Percentiles rank a stretch among this genome's conserved stretches.
Evolutionary conservation across 1,140 invertebrate species (phyloP).

Genomic region (Dinoponera quadriceps): DNA sequence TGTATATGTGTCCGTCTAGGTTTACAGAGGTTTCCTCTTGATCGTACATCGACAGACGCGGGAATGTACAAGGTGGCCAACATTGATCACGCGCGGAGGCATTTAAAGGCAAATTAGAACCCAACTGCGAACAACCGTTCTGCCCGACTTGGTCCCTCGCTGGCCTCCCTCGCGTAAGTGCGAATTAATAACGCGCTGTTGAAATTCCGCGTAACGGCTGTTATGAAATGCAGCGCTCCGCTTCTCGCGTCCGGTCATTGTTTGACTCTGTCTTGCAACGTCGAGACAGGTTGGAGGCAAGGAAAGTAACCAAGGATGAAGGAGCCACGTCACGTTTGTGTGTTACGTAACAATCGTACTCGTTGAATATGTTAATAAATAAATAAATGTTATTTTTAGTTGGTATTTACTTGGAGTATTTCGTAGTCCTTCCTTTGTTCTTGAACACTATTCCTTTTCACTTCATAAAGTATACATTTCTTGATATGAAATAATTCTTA

Average conservation of each 20-base stretch:
- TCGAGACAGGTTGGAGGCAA: slow-evolving; percentile 3
- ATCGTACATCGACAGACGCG: slow-evolving; percentile 43
- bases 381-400: too few species aligned
- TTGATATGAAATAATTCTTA: too few species aligned
- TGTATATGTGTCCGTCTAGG: neutral
- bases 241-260: neutral
- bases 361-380: too few species aligned
- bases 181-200: slow-evolving; percentile 36
- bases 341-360: too few species aligned
- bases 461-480: too few species aligned
- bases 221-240: slow-evolving; percentile 36
- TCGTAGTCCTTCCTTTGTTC: too few species aligned
- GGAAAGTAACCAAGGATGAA: neutral
- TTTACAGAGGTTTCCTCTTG: slow-evolving; percentile 26
- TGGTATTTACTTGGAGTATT: too few species aligned
- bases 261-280: neutral
- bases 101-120: slow-evolving; percentile 62
- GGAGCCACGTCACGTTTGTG: too few species aligned
- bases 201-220: slow-evolving; percentile 27
- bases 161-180: slow-evolving; percentile 31
- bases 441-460: too few species aligned
- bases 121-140: slow-evolving; percentile 58
- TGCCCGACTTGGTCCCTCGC: slow-evolving; percentile 39
- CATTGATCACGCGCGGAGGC: slow-evolving; percentile 64
- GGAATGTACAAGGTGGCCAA: slow-evolving; percentile 18